Evolutionary conservation across 2,113 vertebrate genomes (phyloP).

Genomic region (Ptychochromis oligacanthus): DNA sequence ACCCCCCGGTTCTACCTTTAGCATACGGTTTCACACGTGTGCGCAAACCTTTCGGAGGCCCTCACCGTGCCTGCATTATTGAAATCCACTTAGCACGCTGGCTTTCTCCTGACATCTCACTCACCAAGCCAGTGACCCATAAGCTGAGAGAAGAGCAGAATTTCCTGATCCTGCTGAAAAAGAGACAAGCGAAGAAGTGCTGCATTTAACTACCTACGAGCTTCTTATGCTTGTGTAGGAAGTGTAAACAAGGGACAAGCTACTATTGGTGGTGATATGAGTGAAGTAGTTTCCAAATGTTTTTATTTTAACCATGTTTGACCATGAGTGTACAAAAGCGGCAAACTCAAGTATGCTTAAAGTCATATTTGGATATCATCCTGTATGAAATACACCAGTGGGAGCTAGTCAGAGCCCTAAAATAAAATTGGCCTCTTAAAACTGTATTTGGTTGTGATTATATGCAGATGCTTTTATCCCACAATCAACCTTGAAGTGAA

Average conservation of each 20-base stretch:
- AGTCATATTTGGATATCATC: neutral
- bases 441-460: neutral
- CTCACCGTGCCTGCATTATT: constrained; percentile 51
- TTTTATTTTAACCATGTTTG: neutral
- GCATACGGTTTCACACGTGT: neutral
- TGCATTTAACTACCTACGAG: neutral
- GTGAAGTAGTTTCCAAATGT: neutral
- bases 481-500: neutral
- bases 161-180: constrained; percentile 1
- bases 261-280: neutral
- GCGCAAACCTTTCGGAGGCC: neutral
- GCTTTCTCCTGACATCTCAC: constrained; percentile 50
- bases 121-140: constrained; percentile 44
- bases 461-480: neutral
- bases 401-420: neutral
- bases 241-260: neutral
- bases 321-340: neutral
- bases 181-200: neutral
- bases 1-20: neutral
- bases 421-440: neutral
- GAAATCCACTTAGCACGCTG: constrained; percentile 46
- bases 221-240: neutral
- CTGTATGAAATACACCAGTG: neutral
- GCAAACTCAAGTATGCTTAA: neutral
- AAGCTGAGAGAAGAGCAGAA: neutral